phyloP scores from a whole-genome alignment of 1,140 invertebrate genomes.

The Zaprionus lachaisei region DNA sequence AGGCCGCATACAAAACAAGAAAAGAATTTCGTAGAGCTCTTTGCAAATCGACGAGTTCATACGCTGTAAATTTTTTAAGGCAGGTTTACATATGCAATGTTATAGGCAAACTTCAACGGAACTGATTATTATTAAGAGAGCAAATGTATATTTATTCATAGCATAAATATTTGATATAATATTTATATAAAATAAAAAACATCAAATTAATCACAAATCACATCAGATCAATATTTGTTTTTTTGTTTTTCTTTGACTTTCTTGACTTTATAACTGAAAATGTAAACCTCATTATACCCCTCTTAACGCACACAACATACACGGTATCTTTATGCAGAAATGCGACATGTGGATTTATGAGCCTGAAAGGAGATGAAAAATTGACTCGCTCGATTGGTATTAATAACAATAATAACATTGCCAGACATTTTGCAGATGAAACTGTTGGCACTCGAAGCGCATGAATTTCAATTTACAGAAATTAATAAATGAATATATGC shows the following conservation, averaged over 20 bases:
- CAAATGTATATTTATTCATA: background rate
- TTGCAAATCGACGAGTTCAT: background rate
- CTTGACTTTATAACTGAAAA: too few species aligned
- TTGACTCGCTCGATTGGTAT: slow-evolving; percentile 48
- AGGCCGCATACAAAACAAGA: slow-evolving; percentile 13
- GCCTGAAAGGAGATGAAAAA: slow-evolving; percentile 38
- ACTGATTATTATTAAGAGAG: too few species aligned
- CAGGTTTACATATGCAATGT: background rate
- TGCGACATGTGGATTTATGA: slow-evolving; percentile 36
- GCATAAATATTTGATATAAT: too few species aligned
- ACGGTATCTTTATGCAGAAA: slow-evolving; percentile 1
- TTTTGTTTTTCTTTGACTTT: too few species aligned
- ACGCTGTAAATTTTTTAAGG: background rate
- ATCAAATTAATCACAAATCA: too few species aligned
- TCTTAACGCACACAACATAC: background rate
- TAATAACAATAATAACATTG: slow-evolving; percentile 62
- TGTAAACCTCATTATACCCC: background rate
- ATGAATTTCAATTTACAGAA: slow-evolving; percentile 70
- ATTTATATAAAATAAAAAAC: too few species aligned
- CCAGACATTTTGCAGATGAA: slow-evolving; percentile 59
- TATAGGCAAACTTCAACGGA: too few species aligned
- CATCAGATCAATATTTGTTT: too few species aligned
- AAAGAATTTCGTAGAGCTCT: background rate
- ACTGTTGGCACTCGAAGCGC: slow-evolving; percentile 55
- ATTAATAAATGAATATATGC: slow-evolving; percentile 42